phyloP scores from a whole-genome alignment of 2,888 invertebrate genomes.

The Coremacera marginata region DNA sequence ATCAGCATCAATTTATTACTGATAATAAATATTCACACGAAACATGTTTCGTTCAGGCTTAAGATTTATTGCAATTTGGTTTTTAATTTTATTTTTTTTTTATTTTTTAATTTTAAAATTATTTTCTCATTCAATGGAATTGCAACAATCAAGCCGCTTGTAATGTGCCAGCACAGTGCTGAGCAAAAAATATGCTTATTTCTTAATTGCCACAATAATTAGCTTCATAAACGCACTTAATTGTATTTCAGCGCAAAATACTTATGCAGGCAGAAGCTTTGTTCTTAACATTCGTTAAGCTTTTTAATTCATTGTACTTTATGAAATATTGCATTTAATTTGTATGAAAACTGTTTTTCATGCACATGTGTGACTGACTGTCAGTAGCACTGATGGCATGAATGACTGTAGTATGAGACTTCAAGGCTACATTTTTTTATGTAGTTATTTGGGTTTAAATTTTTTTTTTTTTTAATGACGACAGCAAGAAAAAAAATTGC shows the following conservation, averaged over 20 bases:
- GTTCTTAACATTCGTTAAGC: conserved; percentile 6
- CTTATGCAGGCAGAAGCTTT: conserved; percentile 26
- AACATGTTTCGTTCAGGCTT: too few relatives aligned
- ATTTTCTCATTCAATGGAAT: conserved; percentile 5
- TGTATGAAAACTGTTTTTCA: not conserved
- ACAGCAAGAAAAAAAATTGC: not conserved
- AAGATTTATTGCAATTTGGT: not conserved
- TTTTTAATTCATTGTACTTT: conserved; percentile 14
- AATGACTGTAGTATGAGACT: not conserved
- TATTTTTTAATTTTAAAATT: not conserved
- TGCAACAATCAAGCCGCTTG: too few relatives aligned
- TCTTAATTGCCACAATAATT: conserved; percentile 32
- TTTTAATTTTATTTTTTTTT: not conserved
- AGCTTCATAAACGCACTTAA: conserved; percentile 23
- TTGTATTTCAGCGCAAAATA: conserved; percentile 13
- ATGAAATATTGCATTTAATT: conserved; percentile 8
- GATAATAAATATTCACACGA: too few relatives aligned
- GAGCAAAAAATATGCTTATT: not conserved
- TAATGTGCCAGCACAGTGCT: not conserved
- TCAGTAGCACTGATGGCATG: not conserved
- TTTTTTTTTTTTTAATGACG: conserved; percentile 14
- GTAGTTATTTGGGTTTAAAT: not conserved
- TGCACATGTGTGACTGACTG: not conserved
- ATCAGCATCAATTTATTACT: not conserved
- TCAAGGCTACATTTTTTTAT: conserved; percentile 14